Base-by-base conservation (phyloP, 1,140 invertebrate genomes). In the Lepidurus packardi region DNA sequence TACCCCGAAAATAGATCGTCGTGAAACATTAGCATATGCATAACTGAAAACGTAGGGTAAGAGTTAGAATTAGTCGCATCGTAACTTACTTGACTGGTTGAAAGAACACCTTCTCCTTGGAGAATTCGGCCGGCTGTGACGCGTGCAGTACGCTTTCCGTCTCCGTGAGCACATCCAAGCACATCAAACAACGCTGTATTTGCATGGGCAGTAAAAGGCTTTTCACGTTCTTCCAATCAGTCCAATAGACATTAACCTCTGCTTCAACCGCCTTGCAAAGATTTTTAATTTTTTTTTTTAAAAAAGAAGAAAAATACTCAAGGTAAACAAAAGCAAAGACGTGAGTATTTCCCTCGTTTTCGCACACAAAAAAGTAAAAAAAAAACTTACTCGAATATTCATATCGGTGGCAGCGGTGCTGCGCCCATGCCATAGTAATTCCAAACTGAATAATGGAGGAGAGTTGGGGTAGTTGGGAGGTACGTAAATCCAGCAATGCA, bases 131-230 rank as follows among this genome's bases (percentile, higher is more conserved):
- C 11, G 89, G 88, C 34, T 88, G 87, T 53, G 85, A 34, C 78
- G 83, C 83, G 44, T 86, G 13, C 77, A 83, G 81, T 43, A 83
- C 80, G 75, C 83, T 80, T 79, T 87, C 89, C 0, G 94, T 93
- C 85, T 97, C 95, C 43, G 97, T 85, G 81, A 93, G 92, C 78
- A 97, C 90, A 85, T 98, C 95, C 80, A 96, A 90, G 84, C 92
- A 95, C 74, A 91, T 90, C 81, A 94, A 87, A 53, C 96, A 85
- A 79, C 92, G 90, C 77, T 92, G 90, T 7, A 97, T 85, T 85
- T 96, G 94, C 42, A 90, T 88, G 16, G 91, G 88, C 7, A 98
- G 85, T 25, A 93, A 84, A 73, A 86, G 82, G 73, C 84, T 73
- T 47, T 47, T 74, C 80, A 86, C 84, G 44, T 86, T 82, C 76